These are phyloP conservation scores for Poecilia velifera DNA, from an alignment of 2,797 vertebrate species.

Conservation along the genomic window DNA sequence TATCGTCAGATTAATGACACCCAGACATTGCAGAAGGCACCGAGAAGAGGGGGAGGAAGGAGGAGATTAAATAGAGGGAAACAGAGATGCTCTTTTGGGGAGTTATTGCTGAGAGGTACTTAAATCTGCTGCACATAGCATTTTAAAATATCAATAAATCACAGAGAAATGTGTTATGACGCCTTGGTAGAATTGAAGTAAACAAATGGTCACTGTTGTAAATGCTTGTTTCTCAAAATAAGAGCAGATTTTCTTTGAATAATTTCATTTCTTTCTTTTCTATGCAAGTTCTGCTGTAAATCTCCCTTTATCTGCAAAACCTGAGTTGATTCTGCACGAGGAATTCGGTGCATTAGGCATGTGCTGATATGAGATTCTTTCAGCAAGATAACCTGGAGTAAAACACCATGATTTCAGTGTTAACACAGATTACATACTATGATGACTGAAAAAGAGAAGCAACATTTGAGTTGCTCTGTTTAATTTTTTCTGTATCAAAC, in stretches of 20 bases:
- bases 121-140: conserved; percentile 61
- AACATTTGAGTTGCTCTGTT: not conserved
- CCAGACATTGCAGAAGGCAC: conserved; percentile 54
- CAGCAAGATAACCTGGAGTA: not conserved
- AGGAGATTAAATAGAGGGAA: conserved; percentile 54
- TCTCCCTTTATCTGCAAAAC: not conserved
- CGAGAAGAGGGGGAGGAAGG: conserved; percentile 25
- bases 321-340: not conserved
- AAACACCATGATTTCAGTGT: not conserved
- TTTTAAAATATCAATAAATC: conserved; percentile 68
- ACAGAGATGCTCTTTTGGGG: conserved; percentile 61
- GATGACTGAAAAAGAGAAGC: not conserved
- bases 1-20: conserved; percentile 73
- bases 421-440: not conserved
- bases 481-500: not conserved
- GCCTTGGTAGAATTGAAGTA: conserved; percentile 30
- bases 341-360: not conserved
- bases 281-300: not conserved
- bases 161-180: conserved; percentile 51
- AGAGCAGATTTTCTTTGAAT: conserved; percentile 2
- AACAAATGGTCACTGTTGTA: conserved; percentile 35
- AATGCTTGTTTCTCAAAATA: conserved; percentile 24
- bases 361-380: not conserved
- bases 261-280: conserved; percentile 5
- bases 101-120: conserved; percentile 60